Percentiles rank a stretch among this genome's conserved stretches.
Conservation (phyloP, 2,888 invertebrate species). For the Apomyelois bistriatella region DNA sequence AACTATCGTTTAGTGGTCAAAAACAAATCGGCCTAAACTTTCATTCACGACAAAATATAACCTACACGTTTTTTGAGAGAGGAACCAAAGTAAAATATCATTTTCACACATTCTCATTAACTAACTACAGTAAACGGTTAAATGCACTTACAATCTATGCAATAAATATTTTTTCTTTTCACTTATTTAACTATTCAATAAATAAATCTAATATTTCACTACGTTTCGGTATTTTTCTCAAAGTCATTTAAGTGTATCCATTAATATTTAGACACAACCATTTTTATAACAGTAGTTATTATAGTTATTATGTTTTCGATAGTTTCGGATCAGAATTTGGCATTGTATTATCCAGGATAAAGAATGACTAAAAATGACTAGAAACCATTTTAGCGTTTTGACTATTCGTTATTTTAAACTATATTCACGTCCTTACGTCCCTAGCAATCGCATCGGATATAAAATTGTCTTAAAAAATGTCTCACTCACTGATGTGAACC, state of each 20-base stretch:
- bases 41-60: slow-evolving; percentile 17
- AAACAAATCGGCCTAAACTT: slow-evolving; percentile 21
- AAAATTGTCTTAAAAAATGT: slow-evolving; percentile 61
- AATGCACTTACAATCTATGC: slow-evolving; percentile 61
- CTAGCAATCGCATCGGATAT: slow-evolving; percentile 50
- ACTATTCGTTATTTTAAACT: slow-evolving; percentile 23
- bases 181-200: slow-evolving; percentile 59
- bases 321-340: slow-evolving; percentile 62
- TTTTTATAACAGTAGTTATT: slow-evolving; percentile 66
- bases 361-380: slow-evolving; percentile 34
- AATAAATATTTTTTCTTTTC: slow-evolving; percentile 78
- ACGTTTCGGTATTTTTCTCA: slow-evolving; percentile 56
- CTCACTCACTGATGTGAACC: slow-evolving; percentile 61
- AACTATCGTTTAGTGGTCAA: not conserved
- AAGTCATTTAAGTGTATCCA: slow-evolving; percentile 60
- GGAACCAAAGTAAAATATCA: slow-evolving; percentile 22
- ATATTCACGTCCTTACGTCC: slow-evolving; percentile 28
- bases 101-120: slow-evolving; percentile 29
- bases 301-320: slow-evolving; percentile 40
- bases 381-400: slow-evolving; percentile 39
- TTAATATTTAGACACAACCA: slow-evolving; percentile 76
- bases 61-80: slow-evolving; percentile 25
- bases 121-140: slow-evolving; percentile 73
- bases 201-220: slow-evolving; percentile 71
- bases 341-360: slow-evolving; percentile 48